phyloP scores from a whole-genome alignment of 1,140 invertebrate genomes.

The Pomacea maculata region DNA sequence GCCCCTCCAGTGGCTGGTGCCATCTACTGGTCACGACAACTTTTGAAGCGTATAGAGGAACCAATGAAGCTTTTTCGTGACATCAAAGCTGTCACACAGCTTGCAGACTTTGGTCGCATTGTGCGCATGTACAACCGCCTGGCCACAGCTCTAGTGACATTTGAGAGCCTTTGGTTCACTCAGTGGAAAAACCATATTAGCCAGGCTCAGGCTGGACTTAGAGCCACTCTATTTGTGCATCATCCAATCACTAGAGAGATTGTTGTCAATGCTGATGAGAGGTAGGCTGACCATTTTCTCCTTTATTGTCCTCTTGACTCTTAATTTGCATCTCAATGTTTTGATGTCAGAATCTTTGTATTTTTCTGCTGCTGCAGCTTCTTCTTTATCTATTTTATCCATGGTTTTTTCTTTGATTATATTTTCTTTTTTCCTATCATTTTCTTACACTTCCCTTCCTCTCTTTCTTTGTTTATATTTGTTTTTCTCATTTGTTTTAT shows the following conservation, averaged over 20 bases:
- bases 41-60: conserved; percentile 61
- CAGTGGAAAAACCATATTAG: conserved; percentile 63
- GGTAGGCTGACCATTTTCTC: conserved; percentile 37
- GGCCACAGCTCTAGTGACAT: conserved; percentile 61
- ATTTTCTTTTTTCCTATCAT: neutral
- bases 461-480: neutral
- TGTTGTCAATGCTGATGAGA: conserved; percentile 64
- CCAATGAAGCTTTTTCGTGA: conserved; percentile 63
- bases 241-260: conserved; percentile 60
- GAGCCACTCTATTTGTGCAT: conserved; percentile 60
- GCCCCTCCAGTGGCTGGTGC: conserved; percentile 63
- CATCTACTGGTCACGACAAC: conserved; percentile 62
- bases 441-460: no score
- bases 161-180: conserved; percentile 63
- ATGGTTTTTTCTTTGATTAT: no score
- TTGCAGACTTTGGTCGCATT: conserved; percentile 58
- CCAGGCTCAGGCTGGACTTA: conserved; percentile 56
- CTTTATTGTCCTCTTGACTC: neutral
- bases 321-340: neutral
- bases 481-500: neutral
- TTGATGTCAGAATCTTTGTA: neutral
- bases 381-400: no score
- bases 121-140: conserved; percentile 62
- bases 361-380: neutral
- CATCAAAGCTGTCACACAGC: conserved; percentile 56